Conservation (phyloP, 2,113 vertebrate species). For the Gymnobelideus leadbeateri region DNA sequence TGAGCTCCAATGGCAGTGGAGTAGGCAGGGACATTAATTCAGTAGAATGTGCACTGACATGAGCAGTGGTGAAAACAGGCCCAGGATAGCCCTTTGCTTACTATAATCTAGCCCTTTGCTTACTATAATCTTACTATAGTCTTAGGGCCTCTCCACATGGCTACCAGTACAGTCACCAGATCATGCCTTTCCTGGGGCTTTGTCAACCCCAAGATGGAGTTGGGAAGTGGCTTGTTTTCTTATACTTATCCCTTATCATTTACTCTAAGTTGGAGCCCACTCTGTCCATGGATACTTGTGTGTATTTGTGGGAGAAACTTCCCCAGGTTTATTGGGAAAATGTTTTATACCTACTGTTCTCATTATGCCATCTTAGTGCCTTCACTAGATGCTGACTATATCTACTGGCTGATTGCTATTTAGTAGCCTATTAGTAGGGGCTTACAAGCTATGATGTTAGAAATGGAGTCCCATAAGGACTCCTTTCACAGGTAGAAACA, state of each 20-base stretch:
- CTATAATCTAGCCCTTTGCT: not conserved
- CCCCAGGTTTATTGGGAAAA: not conserved
- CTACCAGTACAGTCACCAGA: not conserved
- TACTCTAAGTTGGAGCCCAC: not conserved
- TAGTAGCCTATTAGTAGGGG: not conserved
- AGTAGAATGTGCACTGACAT: not conserved
- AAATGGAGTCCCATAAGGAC: not conserved
- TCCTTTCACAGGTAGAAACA: not conserved
- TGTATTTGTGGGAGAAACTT: not conserved
- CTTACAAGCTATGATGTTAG: not conserved
- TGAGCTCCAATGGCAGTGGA: not conserved
- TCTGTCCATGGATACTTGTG: not conserved
- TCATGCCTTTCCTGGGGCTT: not conserved
- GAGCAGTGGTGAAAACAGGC: not conserved
- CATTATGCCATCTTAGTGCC: not conserved
- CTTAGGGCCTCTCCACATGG: not conserved
- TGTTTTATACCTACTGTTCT: not conserved
- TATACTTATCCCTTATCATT: not conserved
- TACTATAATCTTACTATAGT: not conserved
- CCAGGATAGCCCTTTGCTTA: not conserved
- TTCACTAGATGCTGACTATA: not conserved
- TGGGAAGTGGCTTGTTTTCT: not conserved
- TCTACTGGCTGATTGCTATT: not conserved
- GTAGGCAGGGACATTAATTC: not conserved
- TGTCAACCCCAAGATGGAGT: not conserved